Evolutionary conservation across 2,113 vertebrate species (phyloP).

Genomic region (Alouatta palliata): DNA sequence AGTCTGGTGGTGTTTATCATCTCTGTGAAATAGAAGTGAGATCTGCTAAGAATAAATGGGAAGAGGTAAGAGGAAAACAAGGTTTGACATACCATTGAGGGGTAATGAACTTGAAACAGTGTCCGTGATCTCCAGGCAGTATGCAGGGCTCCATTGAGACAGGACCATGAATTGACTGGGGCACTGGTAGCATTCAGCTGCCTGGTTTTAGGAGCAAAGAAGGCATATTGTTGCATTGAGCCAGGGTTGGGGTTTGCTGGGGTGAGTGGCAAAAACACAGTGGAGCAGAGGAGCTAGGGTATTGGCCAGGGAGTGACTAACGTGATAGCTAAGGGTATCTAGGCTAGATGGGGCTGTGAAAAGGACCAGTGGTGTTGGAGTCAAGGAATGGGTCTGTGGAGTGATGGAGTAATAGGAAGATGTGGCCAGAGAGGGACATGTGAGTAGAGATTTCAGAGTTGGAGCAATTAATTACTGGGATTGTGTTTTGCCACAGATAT

Average conservation of each 20-base stretch:
- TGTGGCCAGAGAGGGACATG: background rate
- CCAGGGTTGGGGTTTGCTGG: background rate
- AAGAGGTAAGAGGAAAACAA: background rate
- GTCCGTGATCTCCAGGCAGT: background rate
- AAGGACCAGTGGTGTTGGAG: background rate
- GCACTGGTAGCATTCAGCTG: background rate
- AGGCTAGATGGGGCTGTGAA: background rate
- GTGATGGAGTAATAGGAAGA: background rate
- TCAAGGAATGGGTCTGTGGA: background rate
- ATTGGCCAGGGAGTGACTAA: background rate
- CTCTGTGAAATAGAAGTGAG: slow-evolving; percentile 31
- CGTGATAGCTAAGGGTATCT: background rate
- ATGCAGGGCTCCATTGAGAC: background rate
- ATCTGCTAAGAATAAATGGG: slow-evolving; percentile 32
- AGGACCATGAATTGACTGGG: background rate
- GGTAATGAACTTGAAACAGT: background rate
- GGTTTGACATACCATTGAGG: background rate
- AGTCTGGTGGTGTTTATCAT: background rate
- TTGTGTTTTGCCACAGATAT: background rate
- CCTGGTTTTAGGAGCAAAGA: slow-evolving; percentile 27
- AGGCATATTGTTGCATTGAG: background rate
- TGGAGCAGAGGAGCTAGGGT: background rate
- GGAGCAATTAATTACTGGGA: background rate
- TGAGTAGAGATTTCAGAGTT: slow-evolving; percentile 36
- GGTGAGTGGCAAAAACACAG: background rate